phyloP scores from a whole-genome alignment of 2,113 vertebrate genomes.

The Mustelus asterias region DNA sequence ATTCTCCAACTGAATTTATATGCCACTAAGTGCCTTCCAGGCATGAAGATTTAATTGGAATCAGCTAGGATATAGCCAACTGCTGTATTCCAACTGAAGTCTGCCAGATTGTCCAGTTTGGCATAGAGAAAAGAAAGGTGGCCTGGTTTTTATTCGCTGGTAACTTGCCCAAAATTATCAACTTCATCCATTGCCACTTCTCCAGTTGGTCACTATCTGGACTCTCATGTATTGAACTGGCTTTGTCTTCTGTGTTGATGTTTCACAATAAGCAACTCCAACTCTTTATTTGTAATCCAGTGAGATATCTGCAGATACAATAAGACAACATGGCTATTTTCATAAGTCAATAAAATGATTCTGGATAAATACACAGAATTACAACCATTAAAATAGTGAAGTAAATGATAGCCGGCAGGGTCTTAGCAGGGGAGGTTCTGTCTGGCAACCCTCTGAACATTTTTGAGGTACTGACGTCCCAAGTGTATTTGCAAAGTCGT shows the following conservation, averaged over 20 bases:
- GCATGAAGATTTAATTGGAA: not conserved
- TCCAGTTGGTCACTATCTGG: not conserved
- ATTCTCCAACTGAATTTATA: not conserved
- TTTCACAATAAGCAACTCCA: not conserved
- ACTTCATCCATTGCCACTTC: not conserved
- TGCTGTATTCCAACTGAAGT: not conserved
- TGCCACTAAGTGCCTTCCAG: not conserved
- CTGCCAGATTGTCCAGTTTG: not conserved
- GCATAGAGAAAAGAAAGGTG: not conserved
- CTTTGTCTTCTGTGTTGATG: not conserved
- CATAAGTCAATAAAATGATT: not conserved
- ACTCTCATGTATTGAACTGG: not conserved
- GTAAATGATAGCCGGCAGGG: not conserved
- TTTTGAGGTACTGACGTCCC: not conserved
- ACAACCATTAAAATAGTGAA: not conserved
- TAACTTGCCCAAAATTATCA: not conserved
- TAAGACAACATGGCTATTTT: not conserved
- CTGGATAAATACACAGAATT: not conserved
- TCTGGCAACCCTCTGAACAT: not conserved
- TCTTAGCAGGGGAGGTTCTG: not conserved
- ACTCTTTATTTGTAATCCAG: no score
- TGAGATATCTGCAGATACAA: no score
- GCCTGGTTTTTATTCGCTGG: not conserved
- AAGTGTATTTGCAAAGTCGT: not conserved
- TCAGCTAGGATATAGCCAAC: not conserved